A percentile compares a stretch with the other conserved stretches of the same genome.
Conservation (phyloP, 2,888 invertebrate genomes). For the Branchellion lobata region DNA sequence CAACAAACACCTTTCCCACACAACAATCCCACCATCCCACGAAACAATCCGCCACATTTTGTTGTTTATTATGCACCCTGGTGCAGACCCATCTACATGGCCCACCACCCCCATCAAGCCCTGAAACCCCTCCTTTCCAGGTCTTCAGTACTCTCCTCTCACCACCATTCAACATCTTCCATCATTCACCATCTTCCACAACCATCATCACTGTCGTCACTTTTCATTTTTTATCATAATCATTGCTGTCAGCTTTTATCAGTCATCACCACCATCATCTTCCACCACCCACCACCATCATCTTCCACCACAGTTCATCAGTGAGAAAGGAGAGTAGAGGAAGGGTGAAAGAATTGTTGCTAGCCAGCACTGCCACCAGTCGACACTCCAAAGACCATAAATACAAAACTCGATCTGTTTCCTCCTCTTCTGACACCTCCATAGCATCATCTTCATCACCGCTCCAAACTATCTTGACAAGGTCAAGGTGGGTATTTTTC, state of each 20-base stretch:
- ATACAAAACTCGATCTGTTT: not conserved
- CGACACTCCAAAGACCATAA: not conserved
- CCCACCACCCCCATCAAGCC: not conserved
- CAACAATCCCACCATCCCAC: no score
- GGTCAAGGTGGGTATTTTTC: no score
- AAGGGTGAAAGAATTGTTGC: not conserved
- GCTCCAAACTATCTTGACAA: no score
- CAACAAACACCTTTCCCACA: no score
- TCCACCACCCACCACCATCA: no score
- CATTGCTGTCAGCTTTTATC: not conserved
- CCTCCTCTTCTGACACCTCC: not conserved
- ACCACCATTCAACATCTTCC: no score
- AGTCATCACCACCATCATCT: not conserved
- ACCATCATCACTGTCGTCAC: no score
- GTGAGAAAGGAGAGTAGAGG: not conserved
- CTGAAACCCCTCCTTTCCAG: constrained; percentile 10
- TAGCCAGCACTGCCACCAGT: not conserved
- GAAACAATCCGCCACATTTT: not conserved
- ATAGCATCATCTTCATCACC: not conserved
- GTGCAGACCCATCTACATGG: not conserved
- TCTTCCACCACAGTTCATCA: not conserved
- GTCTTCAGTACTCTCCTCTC: no score
- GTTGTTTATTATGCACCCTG: not conserved
- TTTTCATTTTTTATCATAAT: no score
- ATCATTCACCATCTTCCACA: no score